phyloP scores from a whole-genome alignment of 2,113 vertebrate species.

The Cochlearius cochlearius region DNA sequence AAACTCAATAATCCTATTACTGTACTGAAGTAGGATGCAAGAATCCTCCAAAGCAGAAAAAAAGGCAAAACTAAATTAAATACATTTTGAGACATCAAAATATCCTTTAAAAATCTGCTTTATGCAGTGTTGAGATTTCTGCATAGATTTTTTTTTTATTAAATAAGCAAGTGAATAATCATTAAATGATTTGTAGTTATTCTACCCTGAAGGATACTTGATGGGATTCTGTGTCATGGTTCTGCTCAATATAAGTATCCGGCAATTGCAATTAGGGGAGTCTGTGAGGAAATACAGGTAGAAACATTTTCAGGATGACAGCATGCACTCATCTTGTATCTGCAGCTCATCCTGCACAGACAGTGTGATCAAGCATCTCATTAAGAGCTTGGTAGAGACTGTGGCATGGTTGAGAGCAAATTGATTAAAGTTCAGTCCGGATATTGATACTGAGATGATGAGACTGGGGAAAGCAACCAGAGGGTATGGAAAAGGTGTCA shows the following conservation, averaged over 20 bases:
- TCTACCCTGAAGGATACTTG: not conserved
- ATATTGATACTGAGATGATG: not conserved
- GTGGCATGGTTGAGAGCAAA: not conserved
- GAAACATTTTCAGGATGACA: not conserved
- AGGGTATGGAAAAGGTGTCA: not conserved
- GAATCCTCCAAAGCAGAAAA: not conserved
- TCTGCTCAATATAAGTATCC: not conserved
- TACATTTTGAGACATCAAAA: not conserved
- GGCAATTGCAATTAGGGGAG: not conserved
- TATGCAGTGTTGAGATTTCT: not conserved
- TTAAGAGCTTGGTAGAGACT: not conserved
- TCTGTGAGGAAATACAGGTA: not conserved
- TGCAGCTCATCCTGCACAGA: not conserved
- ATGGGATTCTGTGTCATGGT: not conserved
- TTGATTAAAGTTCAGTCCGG: not conserved
- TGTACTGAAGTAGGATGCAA: not conserved
- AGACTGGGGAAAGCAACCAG: not conserved
- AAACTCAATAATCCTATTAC: not conserved
- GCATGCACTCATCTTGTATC: not conserved
- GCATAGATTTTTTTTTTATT: not conserved
- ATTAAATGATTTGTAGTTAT: not conserved
- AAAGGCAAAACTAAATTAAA: not conserved
- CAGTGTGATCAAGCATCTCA: not conserved
- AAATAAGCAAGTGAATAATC: not conserved
- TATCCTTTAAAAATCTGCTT: not conserved